phyloP scores from a whole-genome alignment of 1,140 invertebrate genomes.

The Brachionus rotundiformis region DNA sequence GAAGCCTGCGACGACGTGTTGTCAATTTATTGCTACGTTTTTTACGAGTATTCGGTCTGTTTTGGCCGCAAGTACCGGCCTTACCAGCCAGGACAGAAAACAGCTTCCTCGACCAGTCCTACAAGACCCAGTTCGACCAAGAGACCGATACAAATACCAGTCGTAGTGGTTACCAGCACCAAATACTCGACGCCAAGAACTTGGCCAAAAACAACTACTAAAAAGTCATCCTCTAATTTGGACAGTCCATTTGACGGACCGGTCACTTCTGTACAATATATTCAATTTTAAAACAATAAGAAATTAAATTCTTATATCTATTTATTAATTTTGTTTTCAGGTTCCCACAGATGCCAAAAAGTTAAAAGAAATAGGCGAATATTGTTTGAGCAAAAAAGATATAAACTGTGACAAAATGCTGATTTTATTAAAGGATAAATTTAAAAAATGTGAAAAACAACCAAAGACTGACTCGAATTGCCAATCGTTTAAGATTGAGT shows the following conservation, averaged over 20 bases:
- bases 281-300: too few species aligned
- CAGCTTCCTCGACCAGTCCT: background rate
- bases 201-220: background rate
- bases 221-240: background rate
- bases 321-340: slow-evolving; percentile 2
- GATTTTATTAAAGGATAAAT: slow-evolving; percentile 12
- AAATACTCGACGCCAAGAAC: background rate
- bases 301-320: too few species aligned
- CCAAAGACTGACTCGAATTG: slow-evolving; percentile 21
- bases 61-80: background rate
- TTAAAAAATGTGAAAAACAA: slow-evolving; percentile 30
- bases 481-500: slow-evolving; percentile 35
- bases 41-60: background rate
- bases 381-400: slow-evolving; percentile 8
- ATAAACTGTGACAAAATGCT: slow-evolving; percentile 45
- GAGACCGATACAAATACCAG: background rate
- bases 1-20: slow-evolving; percentile 18
- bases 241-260: slow-evolving; percentile 39
- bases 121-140: background rate
- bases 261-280: slow-evolving; percentile 15
- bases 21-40: slow-evolving; percentile 49
- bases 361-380: slow-evolving; percentile 41
- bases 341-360: slow-evolving; percentile 25
- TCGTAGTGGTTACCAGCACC: background rate
- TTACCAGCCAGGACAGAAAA: background rate